Conservation (phyloP, 2,113 vertebrate species). For the Lepus americanus region DNA sequence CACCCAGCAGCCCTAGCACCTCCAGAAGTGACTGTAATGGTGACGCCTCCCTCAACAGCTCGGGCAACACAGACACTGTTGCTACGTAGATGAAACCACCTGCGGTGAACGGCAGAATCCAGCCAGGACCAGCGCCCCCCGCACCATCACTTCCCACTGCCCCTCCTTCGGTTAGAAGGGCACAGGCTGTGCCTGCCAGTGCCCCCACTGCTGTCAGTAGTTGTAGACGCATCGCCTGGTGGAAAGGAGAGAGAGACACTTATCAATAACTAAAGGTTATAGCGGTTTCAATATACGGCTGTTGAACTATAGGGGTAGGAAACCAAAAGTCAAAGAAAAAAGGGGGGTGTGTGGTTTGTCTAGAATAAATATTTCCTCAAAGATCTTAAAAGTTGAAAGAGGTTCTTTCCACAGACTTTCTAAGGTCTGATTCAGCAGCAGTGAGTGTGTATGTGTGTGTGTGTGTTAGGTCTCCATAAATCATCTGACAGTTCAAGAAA, state of each 20-base stretch:
- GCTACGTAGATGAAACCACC: slow-evolving; percentile 96
- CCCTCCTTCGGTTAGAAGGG: slow-evolving; percentile 92
- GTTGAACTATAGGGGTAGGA: background rate
- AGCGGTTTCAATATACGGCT: background rate
- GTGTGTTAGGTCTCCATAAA: background rate
- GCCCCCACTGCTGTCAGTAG: slow-evolving; percentile 94
- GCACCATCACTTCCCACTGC: slow-evolving; percentile 79
- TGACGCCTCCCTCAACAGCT: slow-evolving; percentile 92
- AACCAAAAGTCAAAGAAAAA: background rate
- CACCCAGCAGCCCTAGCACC: slow-evolving; percentile 92
- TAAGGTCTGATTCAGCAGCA: background rate
- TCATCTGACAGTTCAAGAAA: slow-evolving; percentile 13
- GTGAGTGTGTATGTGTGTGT: background rate
- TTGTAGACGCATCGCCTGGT: slow-evolving; percentile 95
- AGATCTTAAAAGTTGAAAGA: background rate
- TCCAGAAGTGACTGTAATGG: slow-evolving; percentile 92
- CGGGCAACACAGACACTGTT: slow-evolving; percentile 94
- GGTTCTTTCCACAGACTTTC: background rate
- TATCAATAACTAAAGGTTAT: background rate
- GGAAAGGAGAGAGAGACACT: slow-evolving; percentile 62
- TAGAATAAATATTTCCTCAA: background rate
- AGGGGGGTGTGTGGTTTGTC: too few relatives aligned
- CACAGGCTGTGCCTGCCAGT: slow-evolving; percentile 93
- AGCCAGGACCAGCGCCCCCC: slow-evolving; percentile 91
- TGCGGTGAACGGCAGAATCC: slow-evolving; percentile 96